These are phyloP conservation scores for Hipparchia sbordonii DNA, from an alignment of 2,888 invertebrate species.

Conservation along the genomic window DNA sequence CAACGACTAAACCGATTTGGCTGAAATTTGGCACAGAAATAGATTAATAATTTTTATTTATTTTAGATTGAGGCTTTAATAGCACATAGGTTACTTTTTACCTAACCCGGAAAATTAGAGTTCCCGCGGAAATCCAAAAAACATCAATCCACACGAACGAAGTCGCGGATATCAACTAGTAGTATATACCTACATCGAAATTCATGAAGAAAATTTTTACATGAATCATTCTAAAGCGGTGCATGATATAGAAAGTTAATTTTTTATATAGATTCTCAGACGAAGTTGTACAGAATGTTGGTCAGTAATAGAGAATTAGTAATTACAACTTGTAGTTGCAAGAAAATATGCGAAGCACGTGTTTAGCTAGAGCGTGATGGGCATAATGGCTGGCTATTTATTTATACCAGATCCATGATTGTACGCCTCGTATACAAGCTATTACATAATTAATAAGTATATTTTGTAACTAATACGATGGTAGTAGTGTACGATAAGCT, in stretches of 20 bases:
- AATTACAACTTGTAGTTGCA: constrained; percentile 5
- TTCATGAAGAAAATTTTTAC: neutral
- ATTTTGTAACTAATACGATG: neutral
- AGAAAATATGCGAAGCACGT: constrained; percentile 22
- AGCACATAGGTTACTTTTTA: too few relatives aligned
- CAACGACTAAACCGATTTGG: too few relatives aligned
- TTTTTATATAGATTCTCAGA: neutral
- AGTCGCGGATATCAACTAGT: too few relatives aligned
- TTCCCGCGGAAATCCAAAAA: too few relatives aligned
- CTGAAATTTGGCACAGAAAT: too few relatives aligned
- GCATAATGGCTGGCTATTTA: constrained; percentile 8
- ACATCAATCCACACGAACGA: too few relatives aligned
- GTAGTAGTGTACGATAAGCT: too few relatives aligned
- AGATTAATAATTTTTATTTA: too few relatives aligned
- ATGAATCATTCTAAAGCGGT: neutral
- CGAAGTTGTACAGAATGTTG: neutral
- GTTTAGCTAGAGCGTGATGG: constrained; percentile 11
- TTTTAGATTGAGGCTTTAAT: too few relatives aligned
- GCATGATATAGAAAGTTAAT: neutral
- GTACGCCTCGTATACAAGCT: neutral
- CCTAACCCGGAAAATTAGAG: too few relatives aligned
- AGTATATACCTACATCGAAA: neutral
- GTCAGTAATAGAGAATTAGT: constrained; percentile 17
- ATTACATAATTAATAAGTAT: neutral
- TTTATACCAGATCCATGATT: constrained; percentile 2